Evolutionary conservation across 2,888 invertebrate genomes (phyloP).

Genomic region (Stenotaenia linearis): DNA sequence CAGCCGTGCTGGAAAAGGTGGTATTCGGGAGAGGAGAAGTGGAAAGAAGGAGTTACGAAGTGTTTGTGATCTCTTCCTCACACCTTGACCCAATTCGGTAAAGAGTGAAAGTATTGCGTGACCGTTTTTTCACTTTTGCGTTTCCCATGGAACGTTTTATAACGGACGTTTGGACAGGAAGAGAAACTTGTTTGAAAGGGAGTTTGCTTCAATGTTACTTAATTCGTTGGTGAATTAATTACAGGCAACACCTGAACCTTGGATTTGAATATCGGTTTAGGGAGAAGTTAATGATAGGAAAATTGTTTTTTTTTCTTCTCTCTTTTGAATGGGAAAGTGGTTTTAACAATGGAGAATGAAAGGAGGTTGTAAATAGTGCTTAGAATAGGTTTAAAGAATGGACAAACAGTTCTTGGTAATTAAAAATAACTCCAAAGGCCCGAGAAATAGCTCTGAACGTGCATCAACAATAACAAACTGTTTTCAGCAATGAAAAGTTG

Average conservation of each 20-base stretch:
- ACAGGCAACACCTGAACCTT: neutral
- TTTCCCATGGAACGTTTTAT: neutral
- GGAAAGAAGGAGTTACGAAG: neutral
- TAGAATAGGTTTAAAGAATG: too few species aligned
- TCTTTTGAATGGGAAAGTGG: too few species aligned
- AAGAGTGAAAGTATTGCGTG: conserved; percentile 14
- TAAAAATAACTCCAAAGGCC: too few species aligned
- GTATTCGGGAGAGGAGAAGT: neutral
- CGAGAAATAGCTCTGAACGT: too few species aligned
- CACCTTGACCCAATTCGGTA: neutral
- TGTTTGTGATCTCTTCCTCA: conserved; percentile 10
- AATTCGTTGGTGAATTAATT: neutral
- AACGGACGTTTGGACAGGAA: conserved; percentile 2
- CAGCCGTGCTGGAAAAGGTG: neutral
- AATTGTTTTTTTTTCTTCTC: neutral
- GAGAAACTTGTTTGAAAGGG: neutral
- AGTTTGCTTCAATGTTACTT: neutral
- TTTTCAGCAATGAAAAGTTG: too few species aligned
- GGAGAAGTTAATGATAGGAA: neutral
- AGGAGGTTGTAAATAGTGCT: too few species aligned
- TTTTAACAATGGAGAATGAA: too few species aligned
- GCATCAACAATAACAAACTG: too few species aligned
- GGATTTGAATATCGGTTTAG: neutral
- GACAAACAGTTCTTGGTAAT: too few species aligned
- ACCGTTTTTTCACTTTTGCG: neutral